Evolutionary conservation across 2,113 vertebrate genomes (phyloP), one percentile per base, ranked within the genome.

Genomic region (Nannospalax galili): DNA sequence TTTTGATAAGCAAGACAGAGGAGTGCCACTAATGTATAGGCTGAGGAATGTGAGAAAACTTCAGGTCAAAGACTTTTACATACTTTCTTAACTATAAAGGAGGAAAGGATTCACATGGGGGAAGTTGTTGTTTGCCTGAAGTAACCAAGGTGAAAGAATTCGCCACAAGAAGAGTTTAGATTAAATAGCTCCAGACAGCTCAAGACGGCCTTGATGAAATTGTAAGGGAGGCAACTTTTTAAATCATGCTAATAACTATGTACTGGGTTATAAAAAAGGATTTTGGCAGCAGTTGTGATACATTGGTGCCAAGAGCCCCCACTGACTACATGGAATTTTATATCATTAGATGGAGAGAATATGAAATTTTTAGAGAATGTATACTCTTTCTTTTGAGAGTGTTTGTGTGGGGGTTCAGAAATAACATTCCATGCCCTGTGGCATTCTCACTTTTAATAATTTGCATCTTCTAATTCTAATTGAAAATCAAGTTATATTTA

Each of bases 401-500:
- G 3, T 52, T 91, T 88, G 22, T 11, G 77, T 79, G 26, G 35
- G 78, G 28, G 0, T 6, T 48, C 2, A 60, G 19, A 26, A 35
- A 32, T 12, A 78, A 37, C 79, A 22, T 0, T 82, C 19, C 45
- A 32, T 32, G n/a, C 0, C n/a, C 12, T 26, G 22, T 26, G 22
- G 15, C 40, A 26, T 42, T 62, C 45, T 52, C 7, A 65, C 4
- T 1, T 73, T 72, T 88, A 65, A 90, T n/a, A 60, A 35, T 81
- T 69, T 45, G 32, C 0, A 28, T 58, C 19, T 69, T 77, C 65
- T 73, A 69, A 56, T 73, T 78, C 24, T 60, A 70, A 11, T 88
- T 80, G n/a, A 84, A 95, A 72, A 73, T 70, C 9, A 91, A 88
- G 45, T 80, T 52, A 9, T n/a, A 70, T 80, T 93, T 88, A 17